Conservation (phyloP, 2,888 invertebrate species). For the Catocala nupta region DNA sequence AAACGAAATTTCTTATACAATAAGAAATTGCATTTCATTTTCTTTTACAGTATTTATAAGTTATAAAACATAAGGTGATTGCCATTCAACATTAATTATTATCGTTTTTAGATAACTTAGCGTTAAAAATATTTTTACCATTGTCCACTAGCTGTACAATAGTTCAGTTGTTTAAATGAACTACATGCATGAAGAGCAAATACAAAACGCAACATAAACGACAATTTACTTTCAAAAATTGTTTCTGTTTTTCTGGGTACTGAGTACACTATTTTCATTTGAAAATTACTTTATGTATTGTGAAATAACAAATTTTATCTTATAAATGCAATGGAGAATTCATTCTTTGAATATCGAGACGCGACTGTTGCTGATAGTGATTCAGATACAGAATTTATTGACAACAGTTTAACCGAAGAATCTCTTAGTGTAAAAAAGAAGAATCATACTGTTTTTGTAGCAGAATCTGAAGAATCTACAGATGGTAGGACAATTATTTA, state of each 20-base stretch:
- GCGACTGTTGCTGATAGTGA: slow-evolving; percentile 64
- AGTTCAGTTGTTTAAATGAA: no score
- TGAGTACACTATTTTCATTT: slow-evolving; percentile 24
- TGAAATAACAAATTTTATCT: slow-evolving; percentile 17
- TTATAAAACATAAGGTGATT: no score
- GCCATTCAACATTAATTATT: no score
- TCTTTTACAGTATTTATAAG: no score
- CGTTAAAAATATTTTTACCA: no score
- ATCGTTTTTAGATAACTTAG: no score
- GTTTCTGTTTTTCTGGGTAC: slow-evolving; percentile 50
- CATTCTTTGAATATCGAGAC: slow-evolving; percentile 79
- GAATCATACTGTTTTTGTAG: slow-evolving; percentile 74
- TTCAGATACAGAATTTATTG: slow-evolving; percentile 75
- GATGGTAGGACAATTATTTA: slow-evolving; percentile 58
- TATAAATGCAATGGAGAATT: slow-evolving; percentile 71
- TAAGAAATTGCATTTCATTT: no score
- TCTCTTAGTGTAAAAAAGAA: slow-evolving; percentile 66
- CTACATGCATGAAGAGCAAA: no score
- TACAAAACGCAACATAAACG: slow-evolving; percentile 58
- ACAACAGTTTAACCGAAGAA: slow-evolving; percentile 68
- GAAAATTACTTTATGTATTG: slow-evolving; percentile 23
- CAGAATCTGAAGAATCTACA: slow-evolving; percentile 78
- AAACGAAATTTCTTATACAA: no score
- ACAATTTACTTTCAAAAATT: slow-evolving; percentile 59
- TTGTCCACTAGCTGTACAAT: no score